Evolutionary conservation across 2,797 vertebrate species (phyloP), one percentile per base, ranked within the genome.

Genomic region (Clarias laeviceps): DNA sequence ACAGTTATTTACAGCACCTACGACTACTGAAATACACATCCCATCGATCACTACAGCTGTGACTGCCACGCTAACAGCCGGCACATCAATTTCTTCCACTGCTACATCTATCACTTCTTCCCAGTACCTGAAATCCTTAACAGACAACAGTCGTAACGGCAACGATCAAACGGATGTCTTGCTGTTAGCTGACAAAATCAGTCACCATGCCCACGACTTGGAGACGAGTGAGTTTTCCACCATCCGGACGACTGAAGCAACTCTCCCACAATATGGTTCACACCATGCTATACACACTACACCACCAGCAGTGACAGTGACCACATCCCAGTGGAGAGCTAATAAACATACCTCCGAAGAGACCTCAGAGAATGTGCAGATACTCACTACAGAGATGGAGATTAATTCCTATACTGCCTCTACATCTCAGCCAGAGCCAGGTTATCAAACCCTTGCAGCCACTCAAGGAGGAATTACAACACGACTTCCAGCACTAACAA

Each of bases 291-390:
- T 76, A 56, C 37, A 77, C 82, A 79, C 84, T 69, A 82, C 57
- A 65, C 70, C 74, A 62, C 3, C 88, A 34, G 57, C 59, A 62
- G 59, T 61, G 62, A 68, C 84, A 85, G 69, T 57, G 62, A 73
- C 76, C 69, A 83, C 72, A 59, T 50, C 78, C 84, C 82, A 40
- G 4, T 68, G 74, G 54, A 54, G 70, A 69, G 69, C 12, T 73
- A 84, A 81, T 84, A 29, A 89, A 86, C 61, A 87, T 12, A 82
- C 6, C 50, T 22, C 77, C n/a, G 64, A 66, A 24, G 78, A 87
- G 40, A 84, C 85, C 45, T 54, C 73, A 74, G 29, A 59, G 40
- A 80, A 59, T 78, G 50, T 69, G 61, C 45, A 79, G 65, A 84
- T 57, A 82, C 34, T 56, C 29, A 59, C 84, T 66, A 57, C 66